phyloP scores from a whole-genome alignment of 1,140 invertebrate species.

The Trissolcus basalis region DNA sequence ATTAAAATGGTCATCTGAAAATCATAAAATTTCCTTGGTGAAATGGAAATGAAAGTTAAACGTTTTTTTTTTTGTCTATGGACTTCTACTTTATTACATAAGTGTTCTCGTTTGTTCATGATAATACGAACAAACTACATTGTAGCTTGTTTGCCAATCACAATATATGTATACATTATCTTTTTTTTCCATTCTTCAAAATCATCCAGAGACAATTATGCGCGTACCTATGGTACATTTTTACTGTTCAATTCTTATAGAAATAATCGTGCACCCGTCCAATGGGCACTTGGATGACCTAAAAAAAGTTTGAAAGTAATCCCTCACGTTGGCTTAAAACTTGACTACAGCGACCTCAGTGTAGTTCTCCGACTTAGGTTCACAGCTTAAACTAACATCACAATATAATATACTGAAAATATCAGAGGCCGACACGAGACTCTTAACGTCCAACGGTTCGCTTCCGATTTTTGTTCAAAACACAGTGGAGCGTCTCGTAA shows the following conservation, averaged over 20 bases:
- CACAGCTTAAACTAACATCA: slow-evolving; percentile 75
- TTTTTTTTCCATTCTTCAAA: slow-evolving; percentile 64
- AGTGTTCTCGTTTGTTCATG: slow-evolving; percentile 74
- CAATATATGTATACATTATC: slow-evolving; percentile 71
- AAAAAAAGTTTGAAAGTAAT: slow-evolving; percentile 70
- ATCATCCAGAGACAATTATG: slow-evolving; percentile 72
- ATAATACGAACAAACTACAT: slow-evolving; percentile 76
- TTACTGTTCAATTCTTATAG: slow-evolving; percentile 59
- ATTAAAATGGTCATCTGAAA: slow-evolving; percentile 22
- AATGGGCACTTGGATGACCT: slow-evolving; percentile 64
- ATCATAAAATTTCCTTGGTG: slow-evolving; percentile 2
- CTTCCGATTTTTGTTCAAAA: slow-evolving; percentile 44
- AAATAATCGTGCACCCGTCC: slow-evolving; percentile 56
- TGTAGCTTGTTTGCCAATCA: slow-evolving; percentile 75
- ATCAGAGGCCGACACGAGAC: slow-evolving; percentile 64
- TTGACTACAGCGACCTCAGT: slow-evolving; percentile 73
- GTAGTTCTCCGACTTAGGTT: slow-evolving; percentile 68
- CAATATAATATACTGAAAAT: slow-evolving; percentile 75
- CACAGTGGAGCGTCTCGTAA: slow-evolving; percentile 58
- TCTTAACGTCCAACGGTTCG: slow-evolving; percentile 63
- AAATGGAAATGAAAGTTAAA: slow-evolving; percentile 50
- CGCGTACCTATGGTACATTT: slow-evolving; percentile 64
- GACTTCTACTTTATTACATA: slow-evolving; percentile 77
- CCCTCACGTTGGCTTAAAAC: slow-evolving; percentile 66
- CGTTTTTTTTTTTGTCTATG: slow-evolving; percentile 64